A percentile compares a stretch with the other conserved stretches of the same genome.
Evolutionary conservation across 2,797 vertebrate species (phyloP).

Genomic region (Bufotes viridis): DNA sequence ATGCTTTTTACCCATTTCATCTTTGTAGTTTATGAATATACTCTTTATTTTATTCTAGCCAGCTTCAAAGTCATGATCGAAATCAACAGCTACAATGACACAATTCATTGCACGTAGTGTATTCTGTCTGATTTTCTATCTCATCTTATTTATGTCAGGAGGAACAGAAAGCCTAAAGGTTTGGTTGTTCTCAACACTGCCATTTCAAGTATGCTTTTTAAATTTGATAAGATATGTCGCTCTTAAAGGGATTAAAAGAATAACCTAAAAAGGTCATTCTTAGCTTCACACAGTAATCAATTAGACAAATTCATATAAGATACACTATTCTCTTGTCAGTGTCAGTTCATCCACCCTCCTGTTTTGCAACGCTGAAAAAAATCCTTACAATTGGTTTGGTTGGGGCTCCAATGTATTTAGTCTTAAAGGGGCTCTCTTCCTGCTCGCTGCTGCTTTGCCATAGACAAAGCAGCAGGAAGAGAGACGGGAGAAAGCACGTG

Average conservation of each 20-base stretch:
- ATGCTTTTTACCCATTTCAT: too few species aligned
- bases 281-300: not conserved
- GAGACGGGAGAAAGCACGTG: too few species aligned
- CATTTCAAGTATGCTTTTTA: not conserved
- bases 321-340: not conserved
- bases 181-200: not conserved
- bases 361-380: too few species aligned
- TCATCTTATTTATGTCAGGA: slow-evolving; percentile 2
- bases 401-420: too few species aligned
- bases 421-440: too few species aligned
- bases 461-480: too few species aligned
- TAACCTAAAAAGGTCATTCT: not conserved
- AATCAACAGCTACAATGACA: slow-evolving; percentile 15
- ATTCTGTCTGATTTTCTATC: not conserved
- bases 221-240: not conserved
- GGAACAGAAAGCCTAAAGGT: not conserved
- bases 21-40: too few species aligned
- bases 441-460: too few species aligned
- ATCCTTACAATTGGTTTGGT: too few species aligned
- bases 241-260: not conserved
- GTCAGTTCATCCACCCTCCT: too few species aligned
- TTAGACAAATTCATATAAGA: not conserved
- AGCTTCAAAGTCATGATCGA: not conserved
- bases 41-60: not conserved
- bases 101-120: not conserved